Base-by-base conservation (phyloP, 2,797 vertebrate species). In the Peromyscus nudipes region DNA sequence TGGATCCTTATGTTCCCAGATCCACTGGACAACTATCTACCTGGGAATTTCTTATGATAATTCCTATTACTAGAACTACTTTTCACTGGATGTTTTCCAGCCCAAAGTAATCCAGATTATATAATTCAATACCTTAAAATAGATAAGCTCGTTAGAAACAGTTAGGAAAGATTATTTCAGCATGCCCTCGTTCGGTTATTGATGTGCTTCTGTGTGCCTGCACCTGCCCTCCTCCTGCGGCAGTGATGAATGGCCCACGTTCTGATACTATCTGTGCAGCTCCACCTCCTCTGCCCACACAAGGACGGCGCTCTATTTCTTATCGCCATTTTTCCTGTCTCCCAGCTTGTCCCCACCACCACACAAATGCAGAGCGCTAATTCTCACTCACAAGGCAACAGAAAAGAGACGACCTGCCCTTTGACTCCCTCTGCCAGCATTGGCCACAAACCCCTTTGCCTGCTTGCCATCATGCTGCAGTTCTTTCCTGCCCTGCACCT, bases 331-430 rank as follows among this genome's bases (percentile, higher is more conserved):
- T 64, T 21, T 14, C 52, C 23, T 65, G 3, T 76, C 27, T 88
- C 67, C 11, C 75, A 23, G 46, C 55, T 79, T 79, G 52, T 86
- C 77, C 76, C 52, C 40, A 60, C n/a, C 11, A 49, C 14, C 4
- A 13, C 10, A 71, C 71, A 89, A n/a, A 88, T 16, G 31, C 6
- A 67, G 37, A 49, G 14, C 21, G 67, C 6, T 87, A 46, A 57
- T 57, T 92, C 40, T 75, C 79, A 82, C 57, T 91, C 67, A 79
- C 79, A 92, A 65, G 17, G n/a, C 46, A 40, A 37, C 65, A 65
- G n/a, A 55, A 60, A 89, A 29, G 62, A 84, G 23, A 75, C 19
- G 43, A 16, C 0, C 27, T 23, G 37, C n/a, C 75, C 80, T n/a
- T 79, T 80, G 64, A 46, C 19, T 79, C 25, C 23, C 21, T 89